Base-by-base conservation (phyloP, 2,888 invertebrate genomes). In the Cancer borealis region DNA sequence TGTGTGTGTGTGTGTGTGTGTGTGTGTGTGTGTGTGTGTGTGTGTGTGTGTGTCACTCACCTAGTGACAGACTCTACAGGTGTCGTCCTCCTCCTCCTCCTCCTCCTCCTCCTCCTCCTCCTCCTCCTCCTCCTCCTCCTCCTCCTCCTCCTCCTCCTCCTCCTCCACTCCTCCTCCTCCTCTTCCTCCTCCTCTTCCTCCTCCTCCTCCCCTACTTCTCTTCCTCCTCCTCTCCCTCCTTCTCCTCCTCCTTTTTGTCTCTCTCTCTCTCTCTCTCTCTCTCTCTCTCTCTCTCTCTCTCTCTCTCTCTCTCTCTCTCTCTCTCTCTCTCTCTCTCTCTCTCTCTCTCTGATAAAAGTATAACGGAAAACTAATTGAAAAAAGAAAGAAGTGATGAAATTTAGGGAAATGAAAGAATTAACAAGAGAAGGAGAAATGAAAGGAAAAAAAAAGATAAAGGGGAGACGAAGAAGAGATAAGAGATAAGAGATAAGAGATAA, bases 1-100 rank as follows among this genome's bases (percentile, higher is more conserved):
- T 88, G 88, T 88, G 88, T 88, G 88, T 88, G 88, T 88, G 88
- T 88, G 88, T 88, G 88, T 88, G 88, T 88, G 88, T 88, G 88
- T 88, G 88, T 88, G 88, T 88, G 88, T 88, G 88, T 88, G 88
- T 88, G 88, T 88, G 88, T 88, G 45, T 88, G 88, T 45, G 39
- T 88, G 88, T 45, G 88, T 45, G 46, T 39, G 39, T 12, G 30
- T 21, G 14, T 17, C 39, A 17, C 39, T 14, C 39, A 88, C 17
- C 88, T 88, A 21, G 17, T 21, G 45, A 88, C 26, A 21, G 30
- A 88, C 46, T 88, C 88, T 39, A 21, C 73, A 73, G 73, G 73
- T 73, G n/a, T 73, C n/a, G 10, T 17, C 14, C 73, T 73, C 73
- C 21, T 66, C 66, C 66, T 66, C 66, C 17, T 66, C 66, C 66